Base-by-base conservation (phyloP, 2,797 vertebrate genomes). In the Acanthurus tractus region DNA sequence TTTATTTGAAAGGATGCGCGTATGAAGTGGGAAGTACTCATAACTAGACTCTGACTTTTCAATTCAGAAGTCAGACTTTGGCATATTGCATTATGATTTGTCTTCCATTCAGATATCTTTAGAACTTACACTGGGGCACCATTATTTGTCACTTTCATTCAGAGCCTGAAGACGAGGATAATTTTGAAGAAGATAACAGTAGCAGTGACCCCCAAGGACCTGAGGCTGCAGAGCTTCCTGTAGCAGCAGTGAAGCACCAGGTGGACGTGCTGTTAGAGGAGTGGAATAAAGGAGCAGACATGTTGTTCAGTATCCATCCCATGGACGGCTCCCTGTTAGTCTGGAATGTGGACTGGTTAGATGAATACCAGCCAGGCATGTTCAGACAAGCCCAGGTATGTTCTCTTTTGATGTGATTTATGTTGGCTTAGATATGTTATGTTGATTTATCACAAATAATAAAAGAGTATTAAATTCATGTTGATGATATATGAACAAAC, bases 221-320 rank as follows among this genome's bases (percentile, higher is more conserved):
- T 87, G 88, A 96, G 61, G 87, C 87, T 56, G 6, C 86, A 59
- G 92, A 95, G 68, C 95, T 97, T 67, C 94, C 96, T 11, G 85
- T 96, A 67, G 92, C 95, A 71, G 91, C 96, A 17, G 93, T 97
- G 89, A 97, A 97, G 92, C 98, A 99, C 93, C 96, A 99, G 85
- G 96, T 98, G 87, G 97, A 98, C 82, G 83, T 97, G 74, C 93
- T 98, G 25, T 90, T 99, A 74, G 96, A 96, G 76, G 97, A 99
- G 81, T 99, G 98, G 98, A 99, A 93, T 92, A 97, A 96, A 93
- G 97, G 96, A 71, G 96, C 98, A 4, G 98, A 99, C 92, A 98
- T 99, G 98, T 92, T 99, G 17, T 99, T 99, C 89, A 99, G 98
- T 93, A 99, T 99, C 92, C 98, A 99, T 95, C 97, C 98, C 49